Evolutionary conservation across 2,113 vertebrate genomes (phyloP).

Genomic region (Malurus alboscapulatus): DNA sequence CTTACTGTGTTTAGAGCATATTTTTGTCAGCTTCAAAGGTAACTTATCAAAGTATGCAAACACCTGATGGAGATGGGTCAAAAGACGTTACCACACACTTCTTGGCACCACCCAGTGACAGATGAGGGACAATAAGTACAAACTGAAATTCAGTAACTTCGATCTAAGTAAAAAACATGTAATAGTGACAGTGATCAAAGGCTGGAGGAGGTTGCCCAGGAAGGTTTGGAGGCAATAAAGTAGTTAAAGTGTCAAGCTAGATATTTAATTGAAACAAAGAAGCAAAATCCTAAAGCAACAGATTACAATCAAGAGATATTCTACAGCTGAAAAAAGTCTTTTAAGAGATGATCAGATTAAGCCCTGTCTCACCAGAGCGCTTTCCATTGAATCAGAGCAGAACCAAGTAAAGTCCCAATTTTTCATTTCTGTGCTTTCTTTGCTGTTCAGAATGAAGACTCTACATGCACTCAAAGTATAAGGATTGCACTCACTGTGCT

Average conservation of each 20-base stretch:
- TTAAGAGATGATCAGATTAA: neutral
- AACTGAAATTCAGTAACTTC: neutral
- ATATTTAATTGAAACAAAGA: neutral
- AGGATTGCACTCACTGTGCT: neutral
- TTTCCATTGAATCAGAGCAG: neutral
- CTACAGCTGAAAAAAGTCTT: neutral
- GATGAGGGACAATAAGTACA: neutral
- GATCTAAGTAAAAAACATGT: neutral
- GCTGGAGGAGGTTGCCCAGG: neutral
- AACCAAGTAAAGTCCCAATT: neutral
- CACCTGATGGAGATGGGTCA: neutral
- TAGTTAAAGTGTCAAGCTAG: neutral
- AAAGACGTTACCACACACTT: neutral
- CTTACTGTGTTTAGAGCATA: accelerated
- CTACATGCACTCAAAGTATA: neutral
- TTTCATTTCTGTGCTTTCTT: neutral
- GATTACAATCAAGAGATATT: neutral
- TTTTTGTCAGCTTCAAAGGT: neutral
- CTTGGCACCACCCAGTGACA: neutral
- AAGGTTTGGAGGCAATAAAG: neutral
- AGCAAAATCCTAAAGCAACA: neutral
- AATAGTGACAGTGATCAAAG: neutral
- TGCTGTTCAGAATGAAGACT: neutral
- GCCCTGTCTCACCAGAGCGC: neutral
- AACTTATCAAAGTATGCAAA: neutral